Base-by-base conservation (phyloP, 1,140 invertebrate species). In the Drosophila nasuta region DNA sequence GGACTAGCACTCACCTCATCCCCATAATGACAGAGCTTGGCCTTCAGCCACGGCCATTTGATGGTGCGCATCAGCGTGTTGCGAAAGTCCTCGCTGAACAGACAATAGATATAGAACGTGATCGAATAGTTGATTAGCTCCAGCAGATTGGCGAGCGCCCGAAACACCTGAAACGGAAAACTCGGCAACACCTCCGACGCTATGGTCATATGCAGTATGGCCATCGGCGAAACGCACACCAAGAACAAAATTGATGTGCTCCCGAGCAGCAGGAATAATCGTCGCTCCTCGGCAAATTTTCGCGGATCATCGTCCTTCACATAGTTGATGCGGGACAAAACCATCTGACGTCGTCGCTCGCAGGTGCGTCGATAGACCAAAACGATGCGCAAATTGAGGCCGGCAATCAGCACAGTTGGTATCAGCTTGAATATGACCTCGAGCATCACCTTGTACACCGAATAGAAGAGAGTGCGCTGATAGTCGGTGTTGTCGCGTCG, bases 91-190 rank as follows among this genome's bases (percentile, higher is more conserved):
- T 96, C 95, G 35, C 95, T 96, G 89, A 96, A 96, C 51, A 96
- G 91, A 74, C 95, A 96, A 91, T 96, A 96, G 46, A 96, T 96
- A 90, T 96, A 96, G 92, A 96, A 96, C 2, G 96, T 96, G 48
- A 96, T 94, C 43, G 96, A 96, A 82, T 96, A 96, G 91, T 96
- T 96, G 66, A 94, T 95, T 17, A 96, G 93, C 91, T 96, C 96
- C 69, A 96, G 88, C 10, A 96, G 93, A 91, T 96, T 96, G 8
- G 96, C 96, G 25, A 95, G 88, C 0, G 96, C 95, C 25, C 96
- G 94, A 80, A 96, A 96, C 5, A 96, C 94, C 93, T 96, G 95
- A 88, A 96, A 96, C 62, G 94, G 93, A 80, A 95, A 95, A 59
- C 93, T 93, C 33, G 93, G 93, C 58, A 95, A 93, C 78, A 95